These are phyloP conservation scores for Lamellibrachia luymesi DNA, from an alignment of 1,140 invertebrate species.

Conservation along the genomic window DNA sequence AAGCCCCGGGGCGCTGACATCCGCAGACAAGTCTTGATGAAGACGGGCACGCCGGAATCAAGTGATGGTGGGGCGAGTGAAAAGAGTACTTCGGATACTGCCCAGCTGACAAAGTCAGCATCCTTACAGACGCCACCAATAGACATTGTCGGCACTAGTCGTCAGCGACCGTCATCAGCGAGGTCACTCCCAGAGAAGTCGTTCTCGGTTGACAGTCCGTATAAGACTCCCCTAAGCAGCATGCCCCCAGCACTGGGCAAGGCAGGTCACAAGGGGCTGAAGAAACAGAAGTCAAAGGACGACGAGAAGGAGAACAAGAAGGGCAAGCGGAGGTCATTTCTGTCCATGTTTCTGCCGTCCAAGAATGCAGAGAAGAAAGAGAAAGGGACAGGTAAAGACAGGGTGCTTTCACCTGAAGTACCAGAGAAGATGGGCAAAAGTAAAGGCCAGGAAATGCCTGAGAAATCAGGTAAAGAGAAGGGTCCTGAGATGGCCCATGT, in stretches of 20 bases:
- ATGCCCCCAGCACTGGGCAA: background rate
- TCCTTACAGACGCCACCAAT: background rate
- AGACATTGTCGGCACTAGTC: background rate
- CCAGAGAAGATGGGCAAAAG: background rate
- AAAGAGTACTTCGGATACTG: background rate
- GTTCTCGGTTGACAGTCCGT: background rate
- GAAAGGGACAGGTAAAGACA: background rate
- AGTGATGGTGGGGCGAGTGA: background rate
- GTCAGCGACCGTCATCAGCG: background rate
- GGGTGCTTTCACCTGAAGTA: background rate
- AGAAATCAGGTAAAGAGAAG: slow-evolving; percentile 34
- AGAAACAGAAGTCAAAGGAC: slow-evolving; percentile 18
- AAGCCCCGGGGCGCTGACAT: background rate
- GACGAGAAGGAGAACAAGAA: slow-evolving; percentile 23
- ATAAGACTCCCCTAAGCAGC: background rate
- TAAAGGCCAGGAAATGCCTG: slow-evolving; percentile 5
- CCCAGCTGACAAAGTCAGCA: background rate
- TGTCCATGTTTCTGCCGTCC: slow-evolving; percentile 42
- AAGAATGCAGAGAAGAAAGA: slow-evolving; percentile 37
- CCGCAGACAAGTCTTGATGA: background rate
- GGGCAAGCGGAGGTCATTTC: slow-evolving; percentile 41
- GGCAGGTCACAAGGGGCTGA: background rate
- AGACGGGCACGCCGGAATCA: background rate
- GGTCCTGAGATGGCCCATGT: background rate
- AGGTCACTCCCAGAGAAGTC: background rate